A percentile compares a stretch with the other conserved stretches of the same genome.
Evolutionary conservation across 1,140 invertebrate species (phyloP).

Genomic region (Temnothorax nylanderi): DNA sequence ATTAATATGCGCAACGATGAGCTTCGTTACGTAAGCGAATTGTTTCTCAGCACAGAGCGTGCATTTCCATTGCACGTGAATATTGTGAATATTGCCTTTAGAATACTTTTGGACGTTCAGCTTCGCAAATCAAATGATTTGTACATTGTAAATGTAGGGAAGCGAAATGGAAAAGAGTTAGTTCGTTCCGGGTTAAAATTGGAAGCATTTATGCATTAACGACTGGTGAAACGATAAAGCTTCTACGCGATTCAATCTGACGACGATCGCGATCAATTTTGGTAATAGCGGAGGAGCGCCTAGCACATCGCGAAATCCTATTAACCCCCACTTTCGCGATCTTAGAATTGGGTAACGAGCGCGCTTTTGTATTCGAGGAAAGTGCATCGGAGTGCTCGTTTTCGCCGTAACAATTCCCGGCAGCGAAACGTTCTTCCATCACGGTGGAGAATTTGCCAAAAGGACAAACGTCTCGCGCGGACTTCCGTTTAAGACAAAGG

Average conservation of each 20-base stretch:
- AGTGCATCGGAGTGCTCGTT: constrained; percentile 38
- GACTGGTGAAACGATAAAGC: constrained; percentile 14
- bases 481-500: constrained; percentile 45
- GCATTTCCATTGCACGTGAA: not conserved
- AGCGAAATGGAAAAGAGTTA: constrained; percentile 29
- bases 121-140: constrained; percentile 12
- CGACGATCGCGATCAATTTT: constrained; percentile 55
- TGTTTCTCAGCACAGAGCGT: constrained; percentile 50
- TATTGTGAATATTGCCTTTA: constrained; percentile 7
- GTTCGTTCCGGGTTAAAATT: constrained; percentile 13
- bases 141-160: not conserved
- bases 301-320: constrained; percentile 47
- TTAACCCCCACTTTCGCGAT: constrained; percentile 62
- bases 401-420: constrained; percentile 22
- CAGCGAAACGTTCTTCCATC: constrained; percentile 55
- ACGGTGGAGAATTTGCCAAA: constrained; percentile 57
- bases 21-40: constrained; percentile 51
- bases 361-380: constrained; percentile 47
- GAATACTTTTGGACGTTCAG: constrained; percentile 1
- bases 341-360: constrained; percentile 54
- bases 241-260: constrained; percentile 26
- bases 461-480: constrained; percentile 30
- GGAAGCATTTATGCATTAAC: constrained; percentile 27
- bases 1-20: constrained; percentile 64
- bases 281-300: constrained; percentile 20